These are phyloP conservation scores for Lamprologus lemairii DNA, from an alignment of 2,113 vertebrate genomes.

Conservation along the genomic window DNA sequence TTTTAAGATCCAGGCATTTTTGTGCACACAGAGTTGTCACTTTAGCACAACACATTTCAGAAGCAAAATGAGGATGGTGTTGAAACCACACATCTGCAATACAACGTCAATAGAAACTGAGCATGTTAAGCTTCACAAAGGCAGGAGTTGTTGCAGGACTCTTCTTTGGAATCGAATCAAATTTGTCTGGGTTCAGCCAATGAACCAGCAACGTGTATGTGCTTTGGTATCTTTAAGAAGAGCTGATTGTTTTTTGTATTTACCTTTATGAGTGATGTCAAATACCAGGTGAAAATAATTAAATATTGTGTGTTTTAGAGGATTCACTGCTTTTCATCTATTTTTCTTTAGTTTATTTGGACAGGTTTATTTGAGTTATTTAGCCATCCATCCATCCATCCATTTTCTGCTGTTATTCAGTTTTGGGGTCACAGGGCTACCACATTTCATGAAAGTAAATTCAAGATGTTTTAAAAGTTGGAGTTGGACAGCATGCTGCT, in stretches of 20 bases:
- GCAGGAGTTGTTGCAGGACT: background rate
- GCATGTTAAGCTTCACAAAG: background rate
- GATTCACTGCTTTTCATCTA: background rate
- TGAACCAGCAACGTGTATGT: background rate
- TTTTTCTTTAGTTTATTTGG: background rate
- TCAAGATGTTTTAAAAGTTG: background rate
- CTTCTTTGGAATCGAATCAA: background rate
- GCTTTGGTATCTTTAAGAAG: background rate
- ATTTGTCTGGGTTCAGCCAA: background rate
- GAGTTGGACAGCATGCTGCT: background rate
- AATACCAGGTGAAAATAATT: background rate
- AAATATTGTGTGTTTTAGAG: background rate
- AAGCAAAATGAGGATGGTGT: background rate
- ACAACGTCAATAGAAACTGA: background rate
- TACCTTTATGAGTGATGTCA: background rate
- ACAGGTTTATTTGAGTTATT: background rate
- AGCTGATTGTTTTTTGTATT: background rate
- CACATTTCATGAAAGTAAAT: background rate
- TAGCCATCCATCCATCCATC: background rate
- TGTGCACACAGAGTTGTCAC: background rate
- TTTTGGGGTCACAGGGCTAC: background rate
- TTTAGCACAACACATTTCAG: background rate
- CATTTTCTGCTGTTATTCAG: background rate
- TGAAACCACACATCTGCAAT: background rate
- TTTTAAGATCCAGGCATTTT: background rate